These are phyloP conservation scores for Sciurus vulgaris DNA, from an alignment of 2,797 vertebrate species.

Conservation along the genomic window DNA sequence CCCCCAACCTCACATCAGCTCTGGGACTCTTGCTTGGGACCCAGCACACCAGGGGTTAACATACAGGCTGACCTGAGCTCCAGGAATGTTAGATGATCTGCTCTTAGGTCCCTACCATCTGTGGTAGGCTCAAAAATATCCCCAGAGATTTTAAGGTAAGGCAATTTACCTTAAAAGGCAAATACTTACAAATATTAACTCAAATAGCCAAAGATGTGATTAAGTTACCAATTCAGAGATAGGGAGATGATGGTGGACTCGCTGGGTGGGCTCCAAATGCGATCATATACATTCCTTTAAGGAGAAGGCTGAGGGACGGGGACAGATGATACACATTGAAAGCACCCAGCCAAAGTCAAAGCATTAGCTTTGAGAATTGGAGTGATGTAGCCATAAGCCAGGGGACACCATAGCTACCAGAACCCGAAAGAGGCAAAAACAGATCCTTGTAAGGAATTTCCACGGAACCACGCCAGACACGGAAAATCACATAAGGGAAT, in stretches of 20 bases:
- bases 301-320: background rate
- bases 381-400: background rate
- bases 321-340: background rate
- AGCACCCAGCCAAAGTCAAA: background rate
- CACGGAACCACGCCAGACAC: too few relatives aligned
- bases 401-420: background rate
- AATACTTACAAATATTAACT: background rate
- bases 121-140: background rate
- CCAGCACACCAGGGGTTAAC: background rate
- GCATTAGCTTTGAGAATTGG: background rate
- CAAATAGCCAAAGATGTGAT: background rate
- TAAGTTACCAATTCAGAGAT: background rate
- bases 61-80: background rate
- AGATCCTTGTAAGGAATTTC: too few relatives aligned
- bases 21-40: background rate
- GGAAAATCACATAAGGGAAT: too few relatives aligned
- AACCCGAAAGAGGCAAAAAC: background rate
- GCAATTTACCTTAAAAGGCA: background rate
- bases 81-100: background rate
- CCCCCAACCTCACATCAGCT: too few relatives aligned
- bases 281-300: background rate
- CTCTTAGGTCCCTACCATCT: background rate
- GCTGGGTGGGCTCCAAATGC: background rate
- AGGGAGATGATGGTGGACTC: background rate
- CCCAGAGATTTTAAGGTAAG: background rate